Base-by-base conservation (phyloP, 2,888 invertebrate species). In the Agriopis leucophaearia region DNA sequence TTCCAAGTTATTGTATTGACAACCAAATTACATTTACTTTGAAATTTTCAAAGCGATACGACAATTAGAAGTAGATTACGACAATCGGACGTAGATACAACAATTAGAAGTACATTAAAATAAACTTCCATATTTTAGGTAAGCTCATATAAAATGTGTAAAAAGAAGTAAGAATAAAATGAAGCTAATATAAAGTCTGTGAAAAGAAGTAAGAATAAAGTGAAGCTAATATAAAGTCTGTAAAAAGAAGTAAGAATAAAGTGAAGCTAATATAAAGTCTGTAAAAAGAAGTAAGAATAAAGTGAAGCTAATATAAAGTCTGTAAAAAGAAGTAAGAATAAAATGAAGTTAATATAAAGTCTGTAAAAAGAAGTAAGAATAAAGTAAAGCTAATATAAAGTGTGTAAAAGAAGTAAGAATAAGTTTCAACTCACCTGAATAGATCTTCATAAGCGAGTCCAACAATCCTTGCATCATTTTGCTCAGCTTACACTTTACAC, bases 381-480 rank as follows among this genome's bases (percentile, higher is more conserved):
- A 27, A 27, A 27, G 13, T 9, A 8, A 38, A 38, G 9, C 38
- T 44, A 12, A 9, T 44, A 10, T 2, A 44, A 44, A 44, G 44
- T 13, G 6, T 44, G 13, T 13, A 8, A 35, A n/a, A 35, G 27
- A 54, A 42, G 27, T 8, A 42, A 13, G 8, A 55, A 55, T 6
- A 5, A 51, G 6, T 40, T n/a, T 35, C 12, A 35, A 52, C 87
- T 89, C 79, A 94, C 93, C 93, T 91, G 92, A 77, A 76, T 93
- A 94, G 80, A 94, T 94, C 82, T 85, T 92, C 84, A 88, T 90
- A 66, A 93, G 86, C 65, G 94, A 93, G 64, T 91, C 93, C 84
- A 94, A 79, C 75, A 94, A 84, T 81, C 93, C 94, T 85, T 94
- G 93, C 93, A 94, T 93, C 93, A 93, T 94, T 78, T 89, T 94